Evolutionary conservation across 2,113 vertebrate genomes (phyloP).

Genomic region (Mormoops blainvillei): DNA sequence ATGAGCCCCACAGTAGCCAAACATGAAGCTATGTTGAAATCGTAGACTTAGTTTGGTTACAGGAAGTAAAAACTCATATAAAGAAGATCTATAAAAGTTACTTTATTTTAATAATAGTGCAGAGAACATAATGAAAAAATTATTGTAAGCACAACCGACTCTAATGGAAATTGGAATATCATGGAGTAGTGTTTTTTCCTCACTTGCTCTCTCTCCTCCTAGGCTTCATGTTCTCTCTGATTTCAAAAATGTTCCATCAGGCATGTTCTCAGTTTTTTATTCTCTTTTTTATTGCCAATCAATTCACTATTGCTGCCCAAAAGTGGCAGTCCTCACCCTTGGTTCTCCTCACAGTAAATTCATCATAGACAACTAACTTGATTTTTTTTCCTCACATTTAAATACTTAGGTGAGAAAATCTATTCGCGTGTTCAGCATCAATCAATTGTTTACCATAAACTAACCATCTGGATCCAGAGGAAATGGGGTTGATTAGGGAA

Average conservation of each 20-base stretch:
- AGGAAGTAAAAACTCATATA: neutral
- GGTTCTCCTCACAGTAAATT: neutral
- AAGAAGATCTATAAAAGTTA: neutral
- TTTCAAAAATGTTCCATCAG: neutral
- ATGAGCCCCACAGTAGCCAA: neutral
- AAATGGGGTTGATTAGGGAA: neutral
- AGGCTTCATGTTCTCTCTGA: neutral
- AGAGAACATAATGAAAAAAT: neutral
- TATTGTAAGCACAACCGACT: neutral
- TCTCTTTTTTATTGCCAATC: neutral
- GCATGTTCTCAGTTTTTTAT: neutral
- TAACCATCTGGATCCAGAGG: neutral
- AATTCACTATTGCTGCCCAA: neutral
- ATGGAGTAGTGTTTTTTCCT: neutral
- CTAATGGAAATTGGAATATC: neutral
- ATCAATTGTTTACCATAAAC: neutral
- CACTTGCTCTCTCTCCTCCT: neutral
- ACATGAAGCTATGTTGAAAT: neutral
- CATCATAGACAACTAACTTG: neutral
- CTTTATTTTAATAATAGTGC: neutral
- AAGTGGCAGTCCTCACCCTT: neutral
- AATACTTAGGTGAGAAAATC: neutral
- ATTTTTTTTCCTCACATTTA: neutral
- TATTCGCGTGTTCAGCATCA: neutral
- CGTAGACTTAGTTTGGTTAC: neutral